Conservation (phyloP, 1,140 invertebrate species). For the Coenobita brevimanus region DNA sequence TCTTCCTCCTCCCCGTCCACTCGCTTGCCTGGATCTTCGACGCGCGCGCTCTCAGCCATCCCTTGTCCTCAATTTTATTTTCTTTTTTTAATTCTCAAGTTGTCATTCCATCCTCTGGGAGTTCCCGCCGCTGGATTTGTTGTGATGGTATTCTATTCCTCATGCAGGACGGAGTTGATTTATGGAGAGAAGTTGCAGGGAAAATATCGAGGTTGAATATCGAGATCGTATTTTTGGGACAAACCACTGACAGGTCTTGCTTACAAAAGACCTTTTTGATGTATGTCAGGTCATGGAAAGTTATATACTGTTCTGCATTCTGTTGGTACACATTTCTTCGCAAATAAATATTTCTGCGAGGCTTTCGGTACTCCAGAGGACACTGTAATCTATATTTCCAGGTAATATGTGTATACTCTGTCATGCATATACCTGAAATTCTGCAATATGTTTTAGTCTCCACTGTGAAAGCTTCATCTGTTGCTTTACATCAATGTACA, state of each 20-base stretch:
- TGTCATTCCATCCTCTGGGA: constrained; percentile 27
- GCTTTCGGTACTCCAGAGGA: too few species aligned
- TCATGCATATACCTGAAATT: too few species aligned
- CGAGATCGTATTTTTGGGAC: neutral
- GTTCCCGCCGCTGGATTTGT: constrained; percentile 31
- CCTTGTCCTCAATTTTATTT: constrained; percentile 10
- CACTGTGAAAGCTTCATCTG: too few species aligned
- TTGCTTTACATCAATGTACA: too few species aligned
- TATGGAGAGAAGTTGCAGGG: constrained; percentile 21
- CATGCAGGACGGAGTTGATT: constrained; percentile 25
- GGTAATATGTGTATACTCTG: too few species aligned
- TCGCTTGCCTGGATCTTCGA: neutral
- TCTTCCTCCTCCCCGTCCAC: neutral
- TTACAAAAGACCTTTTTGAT: neutral
- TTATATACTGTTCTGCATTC: too few species aligned
- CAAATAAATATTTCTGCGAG: too few species aligned
- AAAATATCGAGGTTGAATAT: constrained; percentile 22
- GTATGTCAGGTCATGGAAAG: too few species aligned
- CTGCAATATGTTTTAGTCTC: too few species aligned
- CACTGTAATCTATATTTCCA: too few species aligned
- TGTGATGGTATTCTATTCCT: constrained; percentile 34
- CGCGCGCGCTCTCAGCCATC: neutral
- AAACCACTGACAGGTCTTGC: neutral
- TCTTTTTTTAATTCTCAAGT: constrained; percentile 32
- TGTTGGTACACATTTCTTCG: too few species aligned